Conservation (phyloP, 2,113 vertebrate species). For the Pterocles burchelli region DNA sequence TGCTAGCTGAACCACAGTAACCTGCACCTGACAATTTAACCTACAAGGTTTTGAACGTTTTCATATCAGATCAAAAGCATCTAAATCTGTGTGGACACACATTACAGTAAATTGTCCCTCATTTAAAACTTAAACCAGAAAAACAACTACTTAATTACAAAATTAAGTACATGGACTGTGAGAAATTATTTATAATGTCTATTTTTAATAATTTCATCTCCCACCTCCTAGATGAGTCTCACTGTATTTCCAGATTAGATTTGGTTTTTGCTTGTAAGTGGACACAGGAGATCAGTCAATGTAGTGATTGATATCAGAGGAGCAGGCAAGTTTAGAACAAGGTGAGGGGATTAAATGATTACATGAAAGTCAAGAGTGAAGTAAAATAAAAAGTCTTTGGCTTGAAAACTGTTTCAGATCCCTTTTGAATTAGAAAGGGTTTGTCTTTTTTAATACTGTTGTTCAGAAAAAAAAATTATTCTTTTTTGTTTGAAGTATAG, state of each 20-base stretch:
- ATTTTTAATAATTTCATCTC: not conserved
- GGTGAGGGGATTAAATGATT: not conserved
- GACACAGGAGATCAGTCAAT: not conserved
- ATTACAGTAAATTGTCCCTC: not conserved
- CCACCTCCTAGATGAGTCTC: not conserved
- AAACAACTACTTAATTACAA: not conserved
- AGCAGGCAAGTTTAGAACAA: not conserved
- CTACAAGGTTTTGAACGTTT: conserved; percentile 26
- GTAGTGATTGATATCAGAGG: not conserved
- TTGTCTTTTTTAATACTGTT: not conserved
- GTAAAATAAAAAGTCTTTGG: not conserved
- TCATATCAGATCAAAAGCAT: conserved; percentile 21
- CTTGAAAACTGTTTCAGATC: not conserved
- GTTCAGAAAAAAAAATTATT: not conserved
- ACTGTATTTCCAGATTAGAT: not conserved
- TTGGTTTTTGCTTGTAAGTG: not conserved
- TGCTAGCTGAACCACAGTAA: conserved; percentile 51
- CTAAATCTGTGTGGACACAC: not conserved
- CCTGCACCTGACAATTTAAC: conserved; percentile 62
- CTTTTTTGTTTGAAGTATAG: not conserved
- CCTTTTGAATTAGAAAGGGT: not conserved
- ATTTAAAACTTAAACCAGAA: not conserved
- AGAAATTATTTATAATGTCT: not conserved
- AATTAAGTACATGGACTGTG: not conserved
- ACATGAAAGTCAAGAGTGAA: not conserved